Conservation (phyloP, 2,888 invertebrate species). For the Stratiomys singularior region DNA sequence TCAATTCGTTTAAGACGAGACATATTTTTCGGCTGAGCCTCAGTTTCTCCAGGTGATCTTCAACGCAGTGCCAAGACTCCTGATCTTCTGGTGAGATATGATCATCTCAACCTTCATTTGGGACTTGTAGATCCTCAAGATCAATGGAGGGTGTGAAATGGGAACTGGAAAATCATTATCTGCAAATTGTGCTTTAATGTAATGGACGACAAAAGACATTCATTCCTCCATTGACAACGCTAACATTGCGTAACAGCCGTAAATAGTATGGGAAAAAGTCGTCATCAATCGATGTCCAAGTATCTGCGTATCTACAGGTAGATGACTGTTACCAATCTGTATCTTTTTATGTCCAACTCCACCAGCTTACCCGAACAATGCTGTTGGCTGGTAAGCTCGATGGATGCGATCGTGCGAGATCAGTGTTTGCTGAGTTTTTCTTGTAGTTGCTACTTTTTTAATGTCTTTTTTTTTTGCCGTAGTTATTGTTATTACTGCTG, state of each 20-base stretch:
- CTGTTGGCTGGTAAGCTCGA: background rate
- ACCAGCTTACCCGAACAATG: background rate
- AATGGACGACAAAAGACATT: background rate
- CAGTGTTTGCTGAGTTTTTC: no score
- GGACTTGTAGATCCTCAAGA: no score
- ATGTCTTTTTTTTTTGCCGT: background rate
- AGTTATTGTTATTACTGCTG: no score
- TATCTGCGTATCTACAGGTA: background rate
- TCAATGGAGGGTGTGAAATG: no score
- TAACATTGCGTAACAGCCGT: conserved; percentile 19
- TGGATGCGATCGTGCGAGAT: background rate
- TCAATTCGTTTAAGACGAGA: no score
- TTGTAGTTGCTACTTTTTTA: conserved; percentile 2
- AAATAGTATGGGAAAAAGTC: conserved; percentile 19
- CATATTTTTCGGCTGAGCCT: no score
- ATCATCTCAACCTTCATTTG: no score
- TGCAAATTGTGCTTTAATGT: background rate
- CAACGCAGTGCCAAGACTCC: no score
- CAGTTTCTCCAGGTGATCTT: no score
- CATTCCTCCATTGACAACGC: conserved; percentile 17
- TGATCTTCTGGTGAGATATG: no score
- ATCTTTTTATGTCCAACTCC: background rate
- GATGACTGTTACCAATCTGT: background rate
- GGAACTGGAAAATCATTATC: background rate
- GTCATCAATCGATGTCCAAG: conserved; percentile 34